These are phyloP conservation scores for Ennomos erosarius DNA, from an alignment of 2,888 invertebrate genomes.

Conservation along the genomic window DNA sequence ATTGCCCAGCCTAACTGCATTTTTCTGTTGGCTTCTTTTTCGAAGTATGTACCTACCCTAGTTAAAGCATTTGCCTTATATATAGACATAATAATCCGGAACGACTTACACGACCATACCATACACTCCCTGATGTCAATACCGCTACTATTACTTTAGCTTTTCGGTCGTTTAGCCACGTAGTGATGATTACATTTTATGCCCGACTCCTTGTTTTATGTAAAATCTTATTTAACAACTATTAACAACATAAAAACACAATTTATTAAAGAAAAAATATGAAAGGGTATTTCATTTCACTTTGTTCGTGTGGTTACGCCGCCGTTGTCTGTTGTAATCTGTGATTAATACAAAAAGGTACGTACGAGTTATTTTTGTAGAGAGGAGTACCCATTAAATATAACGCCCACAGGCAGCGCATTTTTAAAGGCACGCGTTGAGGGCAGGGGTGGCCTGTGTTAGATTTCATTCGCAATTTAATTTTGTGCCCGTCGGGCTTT, in stretches of 20 bases:
- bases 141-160: no score
- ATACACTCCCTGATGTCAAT: no score
- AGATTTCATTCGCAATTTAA: conserved; percentile 65
- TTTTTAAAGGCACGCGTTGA: conserved; percentile 51
- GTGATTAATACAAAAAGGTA: conserved; percentile 29
- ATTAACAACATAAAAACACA: not conserved
- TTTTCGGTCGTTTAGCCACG: no score
- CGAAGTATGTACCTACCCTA: no score
- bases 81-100: no score
- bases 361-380: conserved; percentile 35
- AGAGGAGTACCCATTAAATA: conserved; percentile 47
- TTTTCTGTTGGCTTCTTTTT: no score
- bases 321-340: conserved; percentile 15
- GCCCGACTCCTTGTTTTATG: no score
- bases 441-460: conserved; percentile 51
- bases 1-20: no score
- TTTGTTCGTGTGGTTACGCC: conserved; percentile 11
- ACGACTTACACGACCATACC: no score
- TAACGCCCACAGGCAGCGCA: conserved; percentile 46
- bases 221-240: no score
- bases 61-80: no score
- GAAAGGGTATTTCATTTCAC: conserved; percentile 12
- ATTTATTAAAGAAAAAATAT: conserved; percentile 6
- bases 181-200: no score
- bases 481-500: conserved; percentile 60